Evolutionary conservation across 2,888 invertebrate genomes (phyloP), one percentile per base, ranked within the genome.

Genomic region (Dastarcus helophoroides): DNA sequence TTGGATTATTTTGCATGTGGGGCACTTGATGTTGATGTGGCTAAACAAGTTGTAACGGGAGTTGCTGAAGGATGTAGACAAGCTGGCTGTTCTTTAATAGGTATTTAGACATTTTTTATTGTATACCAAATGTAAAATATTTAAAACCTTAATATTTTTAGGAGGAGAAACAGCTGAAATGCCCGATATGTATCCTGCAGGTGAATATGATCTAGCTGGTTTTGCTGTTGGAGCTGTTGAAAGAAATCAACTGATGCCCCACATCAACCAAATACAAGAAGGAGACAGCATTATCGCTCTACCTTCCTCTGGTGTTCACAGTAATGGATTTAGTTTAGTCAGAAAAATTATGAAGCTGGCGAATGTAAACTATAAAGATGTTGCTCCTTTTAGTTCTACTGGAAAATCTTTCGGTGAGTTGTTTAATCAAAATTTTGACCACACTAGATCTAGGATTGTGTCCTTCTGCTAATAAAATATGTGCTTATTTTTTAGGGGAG

Each of bases 141-240:
- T 5, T 6, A 22, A 10, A 22, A 22, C 4, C 25, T 13, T 16
- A 22, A 28, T 21, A 27, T 39, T 50, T 53, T 1, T 46, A 93
- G 81, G 77, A 37, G 95, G 95, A 0, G 95, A 97, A 65, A 95
- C 95, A 2, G 95, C 95, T 0, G 94, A 94, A 65, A 93, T 95
- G 93, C 95, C 97, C 0, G 81, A 86, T 2, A 81, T 97, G 67
- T 98, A 97, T 62, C 67, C 71, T 2, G 62, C 70, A 0, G 85
- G 82, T 1, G 86, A 91, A 42, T 97, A 94, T 60, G 97, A 98
- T 60, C 60, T 97, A 29, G 95, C 94, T 8, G 98, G 97, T 2
- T 97, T 97, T 62, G 79, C 89, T 1, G 88, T 97, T 1, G 97
- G 95, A 1, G 84, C 86, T 0, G 85, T 94, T 0, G 91, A 95